Percentiles rank a stretch among this genome's conserved stretches.
Evolutionary conservation across 64 coral and sea anemone genomes (phyloP).

Genomic region (Platygyra sinensis): DNA sequence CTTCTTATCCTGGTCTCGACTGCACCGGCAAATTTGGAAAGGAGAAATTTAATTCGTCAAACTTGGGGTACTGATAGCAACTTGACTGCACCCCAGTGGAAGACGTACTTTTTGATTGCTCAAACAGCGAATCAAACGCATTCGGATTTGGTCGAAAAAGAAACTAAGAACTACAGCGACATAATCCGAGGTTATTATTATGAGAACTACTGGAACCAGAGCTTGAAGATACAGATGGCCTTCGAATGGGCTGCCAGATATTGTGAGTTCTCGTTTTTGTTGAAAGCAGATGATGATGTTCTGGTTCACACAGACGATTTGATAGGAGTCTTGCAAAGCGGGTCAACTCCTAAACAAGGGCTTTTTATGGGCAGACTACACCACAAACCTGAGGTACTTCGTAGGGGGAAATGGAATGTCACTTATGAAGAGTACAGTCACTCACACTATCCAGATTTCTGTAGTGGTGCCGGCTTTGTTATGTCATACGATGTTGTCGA

Average conservation of each 20-base stretch:
- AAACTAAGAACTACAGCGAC: background rate
- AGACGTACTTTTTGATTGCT: background rate
- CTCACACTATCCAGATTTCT: conserved; percentile 14
- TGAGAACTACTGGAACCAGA: conserved; percentile 22
- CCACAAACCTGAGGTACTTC: background rate
- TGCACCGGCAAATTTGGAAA: background rate
- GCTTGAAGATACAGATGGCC: background rate
- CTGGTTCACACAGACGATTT: background rate
- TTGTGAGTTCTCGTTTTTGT: background rate
- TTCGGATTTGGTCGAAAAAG: background rate
- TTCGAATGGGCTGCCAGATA: conserved; percentile 14
- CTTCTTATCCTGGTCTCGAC: background rate
- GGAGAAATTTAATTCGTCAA: background rate
- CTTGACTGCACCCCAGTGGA: background rate
- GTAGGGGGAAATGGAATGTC: background rate
- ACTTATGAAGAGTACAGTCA: background rate
- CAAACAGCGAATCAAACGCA: background rate
- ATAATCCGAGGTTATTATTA: background rate
- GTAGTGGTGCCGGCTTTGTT: background rate
- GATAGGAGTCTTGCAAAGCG: background rate
- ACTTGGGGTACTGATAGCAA: background rate
- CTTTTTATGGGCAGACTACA: background rate
- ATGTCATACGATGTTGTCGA: background rate
- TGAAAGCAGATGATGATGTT: conserved; percentile 7
- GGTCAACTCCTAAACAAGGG: background rate